Base-by-base conservation (phyloP, 2,888 invertebrate species). In the Hemistola chrysoprasaria region DNA sequence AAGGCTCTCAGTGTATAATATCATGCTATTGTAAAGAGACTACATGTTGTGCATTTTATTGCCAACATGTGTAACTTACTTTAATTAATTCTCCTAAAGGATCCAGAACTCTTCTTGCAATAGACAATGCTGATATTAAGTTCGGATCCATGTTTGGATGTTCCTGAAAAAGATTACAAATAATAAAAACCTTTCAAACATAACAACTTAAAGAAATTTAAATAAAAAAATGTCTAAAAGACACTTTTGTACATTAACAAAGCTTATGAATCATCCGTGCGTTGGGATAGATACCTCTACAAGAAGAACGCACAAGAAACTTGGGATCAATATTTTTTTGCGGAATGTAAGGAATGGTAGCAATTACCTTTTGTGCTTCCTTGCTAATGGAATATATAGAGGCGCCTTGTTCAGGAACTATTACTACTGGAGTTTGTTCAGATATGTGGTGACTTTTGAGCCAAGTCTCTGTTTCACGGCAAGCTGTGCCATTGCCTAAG, bases 21-120 rank as follows among this genome's bases (percentile, higher is more conserved):
- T n/a, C n/a, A n/a, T n/a, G n/a, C n/a, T n/a, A n/a, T n/a, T n/a
- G n/a, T n/a, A n/a, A n/a, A n/a, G n/a, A n/a, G n/a, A n/a, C n/a
- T n/a, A n/a, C n/a, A n/a, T n/a, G n/a, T n/a, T n/a, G n/a, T n/a
- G n/a, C n/a, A n/a, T n/a, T n/a, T n/a, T n/a, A n/a, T n/a, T n/a
- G n/a, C n/a, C n/a, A n/a, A n/a, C n/a, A n/a, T n/a, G n/a, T n/a
- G n/a, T n/a, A n/a, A 62, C 65, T 64, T 59, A 84, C 88, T 89
- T 98, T 98, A 0, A 98, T 96, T 44, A 96, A 90, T 77, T 98
- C 98, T 25, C 95, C 94, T 43, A 98, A 81, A 0, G 98, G 98
- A 82, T 98, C 97, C 70, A 97, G 93, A 0, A 98, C 90, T 63
- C 98, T 90, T 63, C 98, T 91, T 0, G 97, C 97, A 50, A 98